Base-by-base conservation (phyloP, 2,113 vertebrate genomes). In the Otocyon megalotis region DNA sequence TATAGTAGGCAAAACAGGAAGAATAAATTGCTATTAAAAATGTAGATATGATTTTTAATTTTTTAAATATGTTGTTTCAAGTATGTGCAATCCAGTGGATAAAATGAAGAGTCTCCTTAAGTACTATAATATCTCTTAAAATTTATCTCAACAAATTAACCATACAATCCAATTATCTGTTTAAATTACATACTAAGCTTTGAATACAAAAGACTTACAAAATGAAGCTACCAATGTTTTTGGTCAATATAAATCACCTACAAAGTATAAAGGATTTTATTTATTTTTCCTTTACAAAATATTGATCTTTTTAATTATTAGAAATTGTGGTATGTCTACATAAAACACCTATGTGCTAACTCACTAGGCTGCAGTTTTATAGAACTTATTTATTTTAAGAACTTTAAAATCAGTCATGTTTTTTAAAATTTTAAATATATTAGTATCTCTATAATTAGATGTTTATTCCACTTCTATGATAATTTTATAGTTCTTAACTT, bases 401-500 rank as follows among this genome's bases (percentile, higher is more conserved):
- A 48, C 24, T 71, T 91, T 56, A n/a, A 65, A 92, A 37, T 83
- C 10, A 95, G 37, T 79, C 1, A 35, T 71, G 30, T 54, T 50
- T 11, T 89, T 4, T 3, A 79, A n/a, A n/a, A 35, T 30, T 92
- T 90, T 71, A 65, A 94, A 90, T 54, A 24, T 87, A 8, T 11
- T 37, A 67, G 30, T 65, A 30, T 74, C 6, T 72, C 14, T 93
- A 32, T 10, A 90, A 62, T 76, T 48, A 19, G 4, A 90, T 56
- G 85, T 32, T 84, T 91, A 32, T 71, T 67, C 19, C 5, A 69
- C 17, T 2, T 74, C 8, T 43, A 17, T 3, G 8, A 4, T 69
- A 76, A 87, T 35, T 58, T 86, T 89, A 56, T 63, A 81, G 10
- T 60, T 94, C 16, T 54, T 92, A 76, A 90, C 32, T 96, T 92